Base-by-base conservation (phyloP, 2,888 invertebrate species). In the Leptinotarsa peninsularis region DNA sequence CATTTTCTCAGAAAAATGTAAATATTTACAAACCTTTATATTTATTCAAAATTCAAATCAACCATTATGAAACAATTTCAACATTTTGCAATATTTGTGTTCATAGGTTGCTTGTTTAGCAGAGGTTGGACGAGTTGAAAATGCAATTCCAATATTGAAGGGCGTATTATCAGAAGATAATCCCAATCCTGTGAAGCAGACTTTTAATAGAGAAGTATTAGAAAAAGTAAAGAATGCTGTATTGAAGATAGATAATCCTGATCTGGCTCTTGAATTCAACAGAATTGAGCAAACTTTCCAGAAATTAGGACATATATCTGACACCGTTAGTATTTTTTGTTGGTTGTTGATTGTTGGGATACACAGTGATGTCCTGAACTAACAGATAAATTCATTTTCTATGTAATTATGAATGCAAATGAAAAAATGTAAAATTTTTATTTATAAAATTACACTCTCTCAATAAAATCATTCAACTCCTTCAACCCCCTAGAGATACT, bases 151-250 rank as follows among this genome's bases (percentile, higher is more conserved):
- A 0, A 85, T 93, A 17, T 84, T 95, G 17, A 90, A 91, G 82
- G 80, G 84, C 50, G 88, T 93, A 0, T 81, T 94, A 68, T 90
- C 92, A 21, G 87, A 90, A 5, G 93, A 93, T 83, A 82, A 75
- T 56, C 91, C 92, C 0, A 76, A 69, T 58, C 86, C 88, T 76
- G 86, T 88, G 4, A 87, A 86, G 71, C 91, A 92, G 78, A 92
- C 91, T 15, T 93, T 92, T 84, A 92, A 91, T 83, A 87, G 87
- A 79, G 93, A 94, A 83, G 90, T 92, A 67, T 82, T 94, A n/a
- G 87, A 90, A 5, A 88, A 85, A 84, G 86, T 93, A 0, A 88
- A 88, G 77, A 82, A 86, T 73, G 89, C 89, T 0, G 88, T 92
- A 2, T 87, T 90, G 67, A 89, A 89, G 79, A 81, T 85, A 13